phyloP scores from a whole-genome alignment of 2,888 invertebrate genomes.

The Lacanobia wlatinum region DNA sequence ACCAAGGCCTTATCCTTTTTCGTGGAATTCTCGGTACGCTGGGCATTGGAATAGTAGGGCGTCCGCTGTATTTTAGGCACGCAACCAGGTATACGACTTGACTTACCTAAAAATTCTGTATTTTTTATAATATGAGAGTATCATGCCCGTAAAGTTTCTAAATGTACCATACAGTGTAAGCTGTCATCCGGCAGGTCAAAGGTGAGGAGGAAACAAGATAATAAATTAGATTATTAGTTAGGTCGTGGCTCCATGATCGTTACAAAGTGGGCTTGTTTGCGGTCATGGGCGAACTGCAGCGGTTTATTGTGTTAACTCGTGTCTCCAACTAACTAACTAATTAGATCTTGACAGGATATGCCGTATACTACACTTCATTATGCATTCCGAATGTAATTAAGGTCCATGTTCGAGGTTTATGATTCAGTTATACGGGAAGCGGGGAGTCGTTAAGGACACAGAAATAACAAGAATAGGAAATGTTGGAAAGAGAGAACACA shows the following conservation, averaged over 20 bases:
- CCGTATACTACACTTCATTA: slow-evolving; percentile 40
- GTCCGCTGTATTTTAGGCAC: slow-evolving; percentile 13
- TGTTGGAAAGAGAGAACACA: background rate
- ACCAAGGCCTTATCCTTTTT: slow-evolving; percentile 1
- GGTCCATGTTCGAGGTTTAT: slow-evolving; percentile 40
- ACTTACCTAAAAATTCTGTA: background rate
- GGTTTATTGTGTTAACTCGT: slow-evolving; percentile 65
- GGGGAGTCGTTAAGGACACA: slow-evolving; percentile 19
- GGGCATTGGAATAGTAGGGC: background rate
- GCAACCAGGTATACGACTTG: background rate
- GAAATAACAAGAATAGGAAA: slow-evolving; percentile 19
- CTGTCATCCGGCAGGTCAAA: slow-evolving; percentile 27
- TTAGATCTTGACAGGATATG: slow-evolving; percentile 56
- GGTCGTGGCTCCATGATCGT: slow-evolving; percentile 63
- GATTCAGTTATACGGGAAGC: slow-evolving; percentile 35
- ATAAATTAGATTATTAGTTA: slow-evolving; percentile 64
- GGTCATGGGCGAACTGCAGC: slow-evolving; percentile 57
- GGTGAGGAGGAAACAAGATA: slow-evolving; percentile 47
- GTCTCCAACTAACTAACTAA: slow-evolving; percentile 58
- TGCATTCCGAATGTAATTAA: slow-evolving; percentile 48
- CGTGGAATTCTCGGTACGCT: slow-evolving; percentile 3
- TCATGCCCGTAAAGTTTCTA: too few species aligned
- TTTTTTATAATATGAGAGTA: too few species aligned
- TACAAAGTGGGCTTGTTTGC: slow-evolving; percentile 66
- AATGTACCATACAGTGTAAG: slow-evolving; percentile 13